A percentile compares a stretch with the other conserved stretches of the same genome.
These are phyloP conservation scores for Ricordea florida DNA, from an alignment of 92 coral and sea anemone species.

Conservation along the genomic window DNA sequence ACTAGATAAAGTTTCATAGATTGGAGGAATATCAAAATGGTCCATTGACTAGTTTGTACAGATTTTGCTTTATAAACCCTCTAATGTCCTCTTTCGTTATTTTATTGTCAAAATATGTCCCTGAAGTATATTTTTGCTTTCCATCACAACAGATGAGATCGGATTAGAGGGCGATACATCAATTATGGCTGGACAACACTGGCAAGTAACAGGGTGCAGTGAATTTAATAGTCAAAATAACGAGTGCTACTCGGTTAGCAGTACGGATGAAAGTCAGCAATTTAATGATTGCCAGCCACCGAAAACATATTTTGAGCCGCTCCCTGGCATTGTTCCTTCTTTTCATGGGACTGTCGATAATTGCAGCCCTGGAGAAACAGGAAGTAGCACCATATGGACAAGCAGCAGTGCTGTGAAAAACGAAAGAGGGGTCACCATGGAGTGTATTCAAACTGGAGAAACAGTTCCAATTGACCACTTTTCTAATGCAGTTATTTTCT, in stretches of 20 bases:
- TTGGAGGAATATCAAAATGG: too few species aligned
- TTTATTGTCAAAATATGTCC: too few species aligned
- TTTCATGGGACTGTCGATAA: background rate
- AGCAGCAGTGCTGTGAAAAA: constrained; percentile 5
- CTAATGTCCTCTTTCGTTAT: too few species aligned
- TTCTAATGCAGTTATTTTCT: too few species aligned
- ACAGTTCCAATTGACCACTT: constrained; percentile 9
- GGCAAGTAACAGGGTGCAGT: constrained; percentile 27
- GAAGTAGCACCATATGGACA: constrained; percentile 10
- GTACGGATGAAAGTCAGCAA: constrained; percentile 22
- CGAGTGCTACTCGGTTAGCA: background rate
- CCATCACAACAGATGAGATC: constrained; percentile 2
- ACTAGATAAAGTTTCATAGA: too few species aligned
- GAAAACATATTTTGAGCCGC: constrained; percentile 11
- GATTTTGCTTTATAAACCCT: too few species aligned
- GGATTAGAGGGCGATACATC: constrained; percentile 10
- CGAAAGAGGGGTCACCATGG: constrained; percentile 28
- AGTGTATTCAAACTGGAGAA: constrained; percentile 37
- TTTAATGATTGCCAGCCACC: constrained; percentile 8
- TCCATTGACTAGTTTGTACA: too few species aligned
- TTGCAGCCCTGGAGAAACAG: constrained; percentile 17
- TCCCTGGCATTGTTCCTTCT: constrained; percentile 8
- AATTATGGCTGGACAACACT: background rate
- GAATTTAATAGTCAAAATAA: background rate
- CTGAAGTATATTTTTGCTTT: background rate